These are phyloP conservation scores for Temnothorax longispinosus DNA, from an alignment of 1,140 invertebrate species.

Conservation along the genomic window DNA sequence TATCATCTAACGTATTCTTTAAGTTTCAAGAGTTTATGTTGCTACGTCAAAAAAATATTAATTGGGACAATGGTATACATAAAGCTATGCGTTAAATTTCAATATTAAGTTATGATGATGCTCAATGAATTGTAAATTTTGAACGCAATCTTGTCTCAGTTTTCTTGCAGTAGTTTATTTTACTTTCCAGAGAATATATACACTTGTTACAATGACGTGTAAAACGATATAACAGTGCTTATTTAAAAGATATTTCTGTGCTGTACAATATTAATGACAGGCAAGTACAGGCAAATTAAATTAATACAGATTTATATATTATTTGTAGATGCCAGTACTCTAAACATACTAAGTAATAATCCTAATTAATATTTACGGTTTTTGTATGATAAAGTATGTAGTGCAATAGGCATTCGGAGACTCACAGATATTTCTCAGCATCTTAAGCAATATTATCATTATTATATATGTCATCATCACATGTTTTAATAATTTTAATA, in stretches of 20 bases:
- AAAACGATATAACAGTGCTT: conserved; percentile 53
- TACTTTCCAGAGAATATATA: conserved; percentile 53
- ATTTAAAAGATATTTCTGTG: conserved; percentile 44
- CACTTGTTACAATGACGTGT: conserved; percentile 48
- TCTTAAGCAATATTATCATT: conserved; percentile 27
- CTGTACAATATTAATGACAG: conserved; percentile 40
- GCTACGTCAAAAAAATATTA: neutral
- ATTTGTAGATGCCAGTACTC: conserved; percentile 28
- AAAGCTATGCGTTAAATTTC: neutral
- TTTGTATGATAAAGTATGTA: conserved; percentile 10
- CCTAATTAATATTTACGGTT: conserved; percentile 28
- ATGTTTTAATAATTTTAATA: neutral
- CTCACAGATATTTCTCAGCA: conserved; percentile 10
- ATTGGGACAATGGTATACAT: neutral
- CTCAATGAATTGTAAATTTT: neutral
- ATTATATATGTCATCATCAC: conserved; percentile 5
- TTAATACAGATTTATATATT: conserved; percentile 15
- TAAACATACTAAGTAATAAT: conserved; percentile 35
- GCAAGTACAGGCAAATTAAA: conserved; percentile 41
- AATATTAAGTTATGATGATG: conserved; percentile 8
- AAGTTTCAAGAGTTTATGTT: neutral
- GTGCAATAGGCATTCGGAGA: conserved; percentile 11
- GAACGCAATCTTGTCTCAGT: neutral
- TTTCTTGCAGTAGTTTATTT: conserved; percentile 39
- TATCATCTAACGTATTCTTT: conserved; percentile 27